These are phyloP conservation scores for Vidua macroura DNA, from an alignment of 2,113 vertebrate species.

Conservation along the genomic window DNA sequence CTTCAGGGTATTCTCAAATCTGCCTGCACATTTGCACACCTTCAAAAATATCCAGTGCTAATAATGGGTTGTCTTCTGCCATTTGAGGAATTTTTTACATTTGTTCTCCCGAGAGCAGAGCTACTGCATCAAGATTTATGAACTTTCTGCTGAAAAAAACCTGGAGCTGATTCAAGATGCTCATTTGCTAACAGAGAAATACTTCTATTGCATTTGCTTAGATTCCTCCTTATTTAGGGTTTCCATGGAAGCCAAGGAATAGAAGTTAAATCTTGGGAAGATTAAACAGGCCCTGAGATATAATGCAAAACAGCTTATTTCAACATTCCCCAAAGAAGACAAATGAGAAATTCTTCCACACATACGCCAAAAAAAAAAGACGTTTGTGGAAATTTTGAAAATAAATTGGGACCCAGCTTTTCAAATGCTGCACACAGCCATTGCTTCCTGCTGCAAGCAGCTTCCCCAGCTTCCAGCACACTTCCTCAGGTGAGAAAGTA, in stretches of 20 bases:
- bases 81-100: neutral
- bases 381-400: neutral
- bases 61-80: neutral
- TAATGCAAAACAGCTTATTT: slow-evolving; percentile 51
- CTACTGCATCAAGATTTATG: neutral
- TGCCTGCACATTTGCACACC: neutral
- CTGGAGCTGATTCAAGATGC: slow-evolving; percentile 28
- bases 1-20: neutral
- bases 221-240: slow-evolving; percentile 47
- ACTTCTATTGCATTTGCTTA: neutral
- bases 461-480: neutral
- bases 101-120: neutral
- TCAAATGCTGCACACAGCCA: neutral
- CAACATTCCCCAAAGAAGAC: slow-evolving; percentile 25
- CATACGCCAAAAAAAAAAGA: neutral
- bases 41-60: neutral
- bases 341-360: slow-evolving; percentile 2
- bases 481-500: neutral
- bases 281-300: slow-evolving; percentile 43
- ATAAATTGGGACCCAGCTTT: neutral
- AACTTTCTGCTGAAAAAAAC: neutral
- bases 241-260: slow-evolving; percentile 52
- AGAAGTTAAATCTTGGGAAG: slow-evolving; percentile 41
- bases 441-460: neutral
- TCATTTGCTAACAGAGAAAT: slow-evolving; percentile 25